Evolutionary conservation across 1,140 invertebrate genomes (phyloP).

Genomic region (Drosophila persimilis): DNA sequence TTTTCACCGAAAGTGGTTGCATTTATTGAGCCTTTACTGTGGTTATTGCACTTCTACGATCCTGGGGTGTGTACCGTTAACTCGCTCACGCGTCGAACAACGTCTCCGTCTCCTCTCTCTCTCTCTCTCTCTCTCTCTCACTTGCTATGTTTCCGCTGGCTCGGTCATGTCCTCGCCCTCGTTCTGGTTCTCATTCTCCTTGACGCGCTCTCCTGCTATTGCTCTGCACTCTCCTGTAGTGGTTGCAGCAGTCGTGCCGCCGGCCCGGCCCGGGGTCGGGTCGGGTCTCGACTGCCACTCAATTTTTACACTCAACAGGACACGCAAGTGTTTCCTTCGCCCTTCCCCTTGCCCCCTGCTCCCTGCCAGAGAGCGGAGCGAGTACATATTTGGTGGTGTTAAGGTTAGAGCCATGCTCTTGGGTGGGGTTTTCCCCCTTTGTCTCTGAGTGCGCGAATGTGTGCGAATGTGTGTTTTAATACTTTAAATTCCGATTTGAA

Average conservation of each 20-base stretch:
- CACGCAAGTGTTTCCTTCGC: constrained; percentile 50
- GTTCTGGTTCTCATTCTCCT: constrained; percentile 36
- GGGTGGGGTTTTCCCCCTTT: constrained; percentile 36
- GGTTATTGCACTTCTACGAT: constrained; percentile 20
- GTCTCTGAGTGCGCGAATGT: neutral
- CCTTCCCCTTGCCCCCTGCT: constrained; percentile 1
- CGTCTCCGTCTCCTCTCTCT: constrained; percentile 14
- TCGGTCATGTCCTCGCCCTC: constrained; percentile 53
- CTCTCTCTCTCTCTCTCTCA: constrained; percentile 23
- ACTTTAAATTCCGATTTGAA: constrained; percentile 67
- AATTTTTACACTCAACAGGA: constrained; percentile 63
- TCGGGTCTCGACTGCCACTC: constrained; percentile 32
- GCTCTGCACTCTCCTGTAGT: neutral
- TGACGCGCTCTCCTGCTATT: constrained; percentile 1
- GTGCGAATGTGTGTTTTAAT: constrained; percentile 11
- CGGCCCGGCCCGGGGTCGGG: constrained; percentile 20
- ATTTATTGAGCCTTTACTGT: constrained; percentile 16
- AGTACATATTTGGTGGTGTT: constrained; percentile 24
- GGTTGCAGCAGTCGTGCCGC: constrained; percentile 11
- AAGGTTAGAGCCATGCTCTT: constrained; percentile 35
- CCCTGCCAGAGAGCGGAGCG: neutral
- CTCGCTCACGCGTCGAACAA: constrained; percentile 33
- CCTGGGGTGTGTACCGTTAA: constrained; percentile 61
- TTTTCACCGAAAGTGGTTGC: too few species aligned
- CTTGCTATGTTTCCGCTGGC: constrained; percentile 25